phyloP scores from a whole-genome alignment of 1,140 invertebrate genomes.

The Bradysia coprophila region DNA sequence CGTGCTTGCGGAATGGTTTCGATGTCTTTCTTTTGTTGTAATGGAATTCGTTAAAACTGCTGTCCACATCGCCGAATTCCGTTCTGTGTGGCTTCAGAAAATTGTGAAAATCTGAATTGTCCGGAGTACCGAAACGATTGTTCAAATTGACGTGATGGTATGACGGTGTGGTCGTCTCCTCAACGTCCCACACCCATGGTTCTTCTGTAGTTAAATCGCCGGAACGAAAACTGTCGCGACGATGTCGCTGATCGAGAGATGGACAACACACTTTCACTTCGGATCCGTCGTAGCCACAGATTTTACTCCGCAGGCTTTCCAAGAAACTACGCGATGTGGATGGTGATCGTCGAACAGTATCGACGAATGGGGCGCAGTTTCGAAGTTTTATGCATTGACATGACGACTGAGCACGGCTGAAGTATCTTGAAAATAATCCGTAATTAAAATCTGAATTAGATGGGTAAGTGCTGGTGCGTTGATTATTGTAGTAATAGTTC shows the following conservation, averaged over 20 bases:
- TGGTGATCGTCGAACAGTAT: no score
- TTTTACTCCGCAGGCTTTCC: neutral
- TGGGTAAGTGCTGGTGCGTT: no score
- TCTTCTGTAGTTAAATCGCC: neutral
- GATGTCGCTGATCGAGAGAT: neutral
- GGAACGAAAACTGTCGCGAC: neutral
- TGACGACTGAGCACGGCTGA: no score
- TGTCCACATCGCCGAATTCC: neutral
- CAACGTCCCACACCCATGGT: constrained; percentile 3
- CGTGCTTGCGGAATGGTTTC: neutral
- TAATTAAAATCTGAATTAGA: no score
- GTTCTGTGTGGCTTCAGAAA: neutral
- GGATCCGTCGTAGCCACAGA: constrained; percentile 21
- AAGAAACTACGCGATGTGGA: no score
- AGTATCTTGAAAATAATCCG: no score
- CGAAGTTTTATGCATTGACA: no score
- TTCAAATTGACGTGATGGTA: neutral
- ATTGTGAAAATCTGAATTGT: neutral
- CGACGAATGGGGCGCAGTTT: no score
- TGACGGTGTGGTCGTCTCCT: neutral
- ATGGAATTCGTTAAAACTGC: neutral
- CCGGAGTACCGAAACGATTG: neutral
- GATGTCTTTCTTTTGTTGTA: neutral
- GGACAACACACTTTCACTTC: constrained; percentile 25
- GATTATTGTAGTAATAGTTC: no score